Evolutionary conservation across 2,888 invertebrate genomes (phyloP), one percentile per base, ranked within the genome.

Genomic region (Cosmia trapezina): DNA sequence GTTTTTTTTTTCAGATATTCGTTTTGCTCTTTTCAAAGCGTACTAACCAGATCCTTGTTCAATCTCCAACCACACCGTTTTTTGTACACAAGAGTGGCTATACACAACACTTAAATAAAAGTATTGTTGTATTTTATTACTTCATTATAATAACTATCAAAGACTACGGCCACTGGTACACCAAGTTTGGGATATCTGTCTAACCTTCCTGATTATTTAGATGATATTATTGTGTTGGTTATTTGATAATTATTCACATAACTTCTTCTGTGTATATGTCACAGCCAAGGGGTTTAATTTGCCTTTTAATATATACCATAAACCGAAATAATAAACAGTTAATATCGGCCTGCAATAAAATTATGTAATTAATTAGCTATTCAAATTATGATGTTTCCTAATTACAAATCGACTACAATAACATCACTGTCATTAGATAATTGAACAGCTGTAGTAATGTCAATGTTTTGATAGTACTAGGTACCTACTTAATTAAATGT

Each of bases 341-440:
- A 0, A 2, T 17, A 19, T 41, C 41, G 22, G 41, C 70, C 70
- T 68, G 78, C 71, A 75, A 59, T 56, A 28, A 47, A 63, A 6
- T 56, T 4, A 56, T 49, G 14, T 62, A 60, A 77, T 54, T 62
- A 81, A 76, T 66, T 60, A 67, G 37, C 5, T 53, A 64, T 68
- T 81, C 51, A 62, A 68, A 73, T 57, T 12, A 65, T 66, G 2
- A 75, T 73, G 45, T 64, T 28, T 28, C 28, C 28, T 28, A 64
- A 78, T 59, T 71, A 57, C 47, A 22, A 76, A 54, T 70, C 17
- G 11, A 60, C 45, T 69, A 45, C 59, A 70, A 56, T 66, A 66
- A 45, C 70, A 68, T 66, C 47, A 67, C 67, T 82, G 74, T 56
- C 70, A 71, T 41, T 53, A 60, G 28, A 63, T 76, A 76, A 76